A percentile compares a stretch with the other conserved stretches of the same genome.
Conservation (phyloP, 2,888 invertebrate species). For the Morpho achilles region DNA sequence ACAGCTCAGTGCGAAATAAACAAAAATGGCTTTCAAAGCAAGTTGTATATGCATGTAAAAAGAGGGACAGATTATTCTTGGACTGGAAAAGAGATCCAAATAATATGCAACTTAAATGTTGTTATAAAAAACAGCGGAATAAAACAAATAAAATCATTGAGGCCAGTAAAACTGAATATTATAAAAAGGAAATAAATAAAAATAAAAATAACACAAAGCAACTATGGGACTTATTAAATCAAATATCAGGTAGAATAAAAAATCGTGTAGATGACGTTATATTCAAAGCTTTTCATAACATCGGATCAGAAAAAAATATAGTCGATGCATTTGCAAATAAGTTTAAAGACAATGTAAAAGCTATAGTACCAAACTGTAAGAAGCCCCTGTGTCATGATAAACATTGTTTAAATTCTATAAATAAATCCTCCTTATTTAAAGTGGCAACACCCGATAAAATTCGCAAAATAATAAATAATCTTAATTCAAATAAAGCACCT, state of each 20-base stretch:
- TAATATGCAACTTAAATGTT: constrained; percentile 8
- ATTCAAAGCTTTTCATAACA: constrained; percentile 11
- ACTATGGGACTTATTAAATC: constrained; percentile 13
- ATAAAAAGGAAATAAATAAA: constrained; percentile 3
- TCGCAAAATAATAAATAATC: constrained; percentile 17
- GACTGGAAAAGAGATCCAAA: constrained; percentile 3
- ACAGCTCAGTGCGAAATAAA: too few relatives aligned
- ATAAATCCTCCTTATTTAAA: constrained; percentile 9
- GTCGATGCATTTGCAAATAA: constrained; percentile 5
- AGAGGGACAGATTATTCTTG: too few relatives aligned
- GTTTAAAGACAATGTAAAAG: constrained; percentile 2
- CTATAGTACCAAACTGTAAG: constrained; percentile 10
- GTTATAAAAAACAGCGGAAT: constrained; percentile 18
- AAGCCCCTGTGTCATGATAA: constrained; percentile 1
- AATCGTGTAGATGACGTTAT: constrained; percentile 15
- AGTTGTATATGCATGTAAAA: background rate
- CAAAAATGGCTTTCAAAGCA: constrained; percentile 7
- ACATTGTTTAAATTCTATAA: background rate
- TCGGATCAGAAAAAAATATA: background rate
- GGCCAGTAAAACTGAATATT: constrained; percentile 15
- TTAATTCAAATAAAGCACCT: constrained; percentile 24
- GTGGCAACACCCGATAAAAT: constrained; percentile 7
- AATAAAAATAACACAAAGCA: constrained; percentile 18
- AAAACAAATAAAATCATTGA: constrained; percentile 14
- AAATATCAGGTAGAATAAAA: constrained; percentile 14